Evolutionary conservation across 1,140 invertebrate genomes (phyloP).

Genomic region (Eriocheir sinensis): DNA sequence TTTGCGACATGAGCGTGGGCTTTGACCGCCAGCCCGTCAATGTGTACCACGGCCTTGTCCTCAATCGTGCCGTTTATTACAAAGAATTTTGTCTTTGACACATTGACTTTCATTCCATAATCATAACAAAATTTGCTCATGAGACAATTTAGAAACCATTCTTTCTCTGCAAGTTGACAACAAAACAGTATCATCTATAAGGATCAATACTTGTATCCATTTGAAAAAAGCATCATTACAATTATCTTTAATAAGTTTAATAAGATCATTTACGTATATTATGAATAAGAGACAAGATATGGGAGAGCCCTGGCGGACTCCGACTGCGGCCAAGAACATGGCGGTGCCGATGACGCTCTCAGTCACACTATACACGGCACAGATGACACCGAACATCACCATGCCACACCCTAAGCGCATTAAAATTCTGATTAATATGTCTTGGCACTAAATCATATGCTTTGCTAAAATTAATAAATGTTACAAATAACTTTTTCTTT

Average conservation of each 20-base stretch:
- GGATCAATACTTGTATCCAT: neutral
- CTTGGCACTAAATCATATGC: conserved; percentile 27
- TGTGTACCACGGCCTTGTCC: neutral
- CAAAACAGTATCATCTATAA: conserved; percentile 35
- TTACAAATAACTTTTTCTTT: neutral
- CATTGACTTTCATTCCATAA: neutral
- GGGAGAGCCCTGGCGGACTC: conserved; percentile 26
- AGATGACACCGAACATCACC: neutral
- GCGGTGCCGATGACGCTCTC: neutral
- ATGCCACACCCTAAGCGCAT: neutral
- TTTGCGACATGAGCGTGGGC: conserved; percentile 18
- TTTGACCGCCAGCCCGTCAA: neutral
- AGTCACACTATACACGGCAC: neutral
- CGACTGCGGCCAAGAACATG: neutral
- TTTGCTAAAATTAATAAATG: neutral
- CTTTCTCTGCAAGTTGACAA: neutral
- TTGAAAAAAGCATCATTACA: neutral
- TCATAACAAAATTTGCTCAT: neutral
- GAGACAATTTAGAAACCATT: neutral
- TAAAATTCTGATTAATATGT: neutral
- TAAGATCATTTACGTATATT: neutral
- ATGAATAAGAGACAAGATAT: conserved; percentile 17
- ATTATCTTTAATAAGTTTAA: neutral
- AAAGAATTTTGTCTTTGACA: neutral
- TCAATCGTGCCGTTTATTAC: neutral